Evolutionary conservation across 2,797 vertebrate species (phyloP), one percentile per base, ranked within the genome.

Genomic region (Sebastes itinus): DNA sequence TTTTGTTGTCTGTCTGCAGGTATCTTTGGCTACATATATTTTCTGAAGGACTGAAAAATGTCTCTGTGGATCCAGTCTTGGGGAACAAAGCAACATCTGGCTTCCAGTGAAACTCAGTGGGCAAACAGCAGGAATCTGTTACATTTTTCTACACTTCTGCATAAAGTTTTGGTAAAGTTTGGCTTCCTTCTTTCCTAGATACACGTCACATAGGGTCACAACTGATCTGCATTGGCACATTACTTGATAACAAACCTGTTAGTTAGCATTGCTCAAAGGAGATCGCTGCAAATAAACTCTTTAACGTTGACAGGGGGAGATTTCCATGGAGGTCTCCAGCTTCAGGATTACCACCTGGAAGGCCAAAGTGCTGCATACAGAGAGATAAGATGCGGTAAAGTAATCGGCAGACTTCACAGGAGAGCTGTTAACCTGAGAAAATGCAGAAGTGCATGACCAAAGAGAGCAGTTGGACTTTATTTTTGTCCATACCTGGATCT

Each of bases 331-430:
- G 75, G 75, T 77, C 77, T 59, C 30, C 62, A 63, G 74, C 76
- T 73, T 72, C 71, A 59, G 79, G 86, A 73, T 83, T 71, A 67
- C 38, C 62, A 63, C 62, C 72, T 46, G 42, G 23, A 61, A 61
- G 73, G 72, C 58, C 46, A 49, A 20, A 49, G 18, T 7, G 46
- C 18, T 49, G 46, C 46, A 49, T 49, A 22, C 12, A 27, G 73
- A 70, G 73, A 70, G 78, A 81, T 86, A 82, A 86, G 56, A 70
- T 25, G 18, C 25, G 20, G 38, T 33, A 33, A 85, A 75, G 75
- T 72, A 75, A 72, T 72, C 27, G 23, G 8, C 10, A 63, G 42
- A 82, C 52, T 23, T 85, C 72, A 81, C 67, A 42, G 58, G 52
- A 38, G 27, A 42, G 72, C 72, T 65, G 22, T 61, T 71, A 46